Evolutionary conservation across 2,888 invertebrate genomes (phyloP), one percentile per base, ranked within the genome.

Genomic region (Gasteruption jaculator): DNA sequence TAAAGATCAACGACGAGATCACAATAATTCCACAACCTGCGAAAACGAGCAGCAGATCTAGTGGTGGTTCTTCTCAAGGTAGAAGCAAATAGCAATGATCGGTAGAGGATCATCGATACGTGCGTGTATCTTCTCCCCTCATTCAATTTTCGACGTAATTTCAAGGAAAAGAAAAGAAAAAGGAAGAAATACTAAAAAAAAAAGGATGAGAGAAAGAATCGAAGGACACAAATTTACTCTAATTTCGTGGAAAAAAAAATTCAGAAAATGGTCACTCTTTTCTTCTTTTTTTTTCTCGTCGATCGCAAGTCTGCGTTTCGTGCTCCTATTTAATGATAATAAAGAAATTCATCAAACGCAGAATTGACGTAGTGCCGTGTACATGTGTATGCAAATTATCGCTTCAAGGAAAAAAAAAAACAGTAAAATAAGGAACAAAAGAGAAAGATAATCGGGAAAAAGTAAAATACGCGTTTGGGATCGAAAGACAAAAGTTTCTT

Each of bases 1-100:
- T 90, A 50, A 89, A 88, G 73, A 90, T 90, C 58, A 90, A 89
- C 65, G 88, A 90, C 68, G 90, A 90, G 73, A 90, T 91, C 57
- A 90, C 90, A 46, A 90, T 90, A 57, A 90, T 87, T 74, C 88
- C 90, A 54, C 89, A 90, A 68, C 86, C 90, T 50, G 80, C 83
- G 46, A 79, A 77, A 58, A 61, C 66, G 38, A 62, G 65, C 45
- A 63, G 59, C 42, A 67, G 70, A 58, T 65, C 65, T 14, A 45
- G 43, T 26, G 50, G 48, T 39, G 55, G 54, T 36, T 49, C 54
- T 38, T 58, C 61, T 38, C 63, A 65, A 53, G 58, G 63, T 50
- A 65, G 70, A 55, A 56, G 60, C 48, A 70, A 70, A 70, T 70
- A 70, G 66, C 69, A 69, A 68, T 63, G 59, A 58, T 64, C 61